phyloP scores from a whole-genome alignment of 64 coral and sea anemone genomes.

The Pachyseris speciosa region DNA sequence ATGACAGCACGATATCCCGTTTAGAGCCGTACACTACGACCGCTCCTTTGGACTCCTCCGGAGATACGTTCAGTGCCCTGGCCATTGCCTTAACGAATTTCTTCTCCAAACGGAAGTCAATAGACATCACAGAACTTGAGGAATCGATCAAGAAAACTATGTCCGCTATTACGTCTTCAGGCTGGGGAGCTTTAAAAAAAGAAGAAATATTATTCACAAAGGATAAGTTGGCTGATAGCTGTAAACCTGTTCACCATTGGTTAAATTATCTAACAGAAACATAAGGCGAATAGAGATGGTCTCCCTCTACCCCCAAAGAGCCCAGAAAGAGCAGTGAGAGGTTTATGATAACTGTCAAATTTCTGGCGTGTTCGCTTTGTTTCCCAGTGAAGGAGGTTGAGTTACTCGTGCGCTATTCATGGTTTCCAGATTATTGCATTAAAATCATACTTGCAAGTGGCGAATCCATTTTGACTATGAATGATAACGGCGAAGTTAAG shows the following conservation, averaged over 20 bases:
- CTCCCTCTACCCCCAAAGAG: too few species aligned
- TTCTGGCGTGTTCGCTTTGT: too few species aligned
- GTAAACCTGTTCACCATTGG: too few species aligned
- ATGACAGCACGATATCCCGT: background rate
- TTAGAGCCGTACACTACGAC: constrained; percentile 50
- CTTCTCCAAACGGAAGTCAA: constrained; percentile 53
- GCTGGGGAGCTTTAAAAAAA: constrained; percentile 15
- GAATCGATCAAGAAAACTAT: constrained; percentile 71
- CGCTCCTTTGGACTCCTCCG: constrained; percentile 38
- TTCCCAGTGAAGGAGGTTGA: too few species aligned
- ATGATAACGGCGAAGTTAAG: too few species aligned
- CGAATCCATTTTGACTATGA: too few species aligned
- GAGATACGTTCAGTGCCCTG: constrained; percentile 38
- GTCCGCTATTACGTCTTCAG: constrained; percentile 37
- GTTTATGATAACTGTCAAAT: too few species aligned
- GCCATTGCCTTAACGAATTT: constrained; percentile 69
- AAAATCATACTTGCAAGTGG: too few species aligned
- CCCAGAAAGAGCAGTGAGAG: too few species aligned
- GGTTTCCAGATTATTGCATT: too few species aligned
- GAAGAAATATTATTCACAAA: background rate
- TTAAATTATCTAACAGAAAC: background rate
- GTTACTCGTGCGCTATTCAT: too few species aligned
- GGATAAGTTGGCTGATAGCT: background rate
- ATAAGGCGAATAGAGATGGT: too few species aligned
- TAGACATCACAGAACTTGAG: constrained; percentile 36